These are phyloP conservation scores for Frankliniella fusca DNA, from an alignment of 2,888 invertebrate species.

Conservation along the genomic window DNA sequence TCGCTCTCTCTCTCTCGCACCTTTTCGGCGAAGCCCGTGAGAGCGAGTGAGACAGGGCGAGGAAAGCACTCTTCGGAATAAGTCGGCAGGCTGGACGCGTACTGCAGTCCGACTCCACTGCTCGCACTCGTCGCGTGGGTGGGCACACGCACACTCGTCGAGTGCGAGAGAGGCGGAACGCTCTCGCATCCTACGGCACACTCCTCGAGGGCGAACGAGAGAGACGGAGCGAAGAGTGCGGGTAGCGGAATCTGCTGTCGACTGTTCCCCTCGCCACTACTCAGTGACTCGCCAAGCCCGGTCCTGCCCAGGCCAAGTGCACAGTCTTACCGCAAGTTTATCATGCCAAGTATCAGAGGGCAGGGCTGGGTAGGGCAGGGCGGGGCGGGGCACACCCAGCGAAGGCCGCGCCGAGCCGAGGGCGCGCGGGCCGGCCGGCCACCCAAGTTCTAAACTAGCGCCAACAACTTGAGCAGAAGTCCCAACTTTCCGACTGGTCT, in stretches of 20 bases:
- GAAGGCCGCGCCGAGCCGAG: not conserved
- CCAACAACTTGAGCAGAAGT: slow-evolving; percentile 13
- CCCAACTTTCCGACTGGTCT: slow-evolving; percentile 14
- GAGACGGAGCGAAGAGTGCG: too few species aligned
- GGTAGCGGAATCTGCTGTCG: not conserved
- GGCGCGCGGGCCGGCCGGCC: not conserved
- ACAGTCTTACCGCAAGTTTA: not conserved
- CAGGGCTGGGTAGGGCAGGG: not conserved
- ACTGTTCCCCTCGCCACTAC: not conserved
- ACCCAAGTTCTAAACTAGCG: slow-evolving; percentile 6
- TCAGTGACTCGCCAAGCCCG: not conserved
- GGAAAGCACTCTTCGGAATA: too few species aligned
- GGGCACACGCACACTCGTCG: too few species aligned
- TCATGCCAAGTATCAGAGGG: slow-evolving; percentile 16
- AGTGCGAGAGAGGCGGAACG: too few species aligned
- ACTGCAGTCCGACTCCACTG: too few species aligned
- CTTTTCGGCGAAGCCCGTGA: too few species aligned
- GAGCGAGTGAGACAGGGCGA: too few species aligned
- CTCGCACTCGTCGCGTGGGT: too few species aligned
- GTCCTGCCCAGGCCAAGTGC: not conserved
- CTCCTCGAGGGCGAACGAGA: too few species aligned
- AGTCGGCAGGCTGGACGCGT: too few species aligned
- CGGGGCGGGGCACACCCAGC: not conserved
- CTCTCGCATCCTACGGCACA: too few species aligned
- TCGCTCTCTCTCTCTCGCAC: too few species aligned